Conservation (phyloP, 1,140 invertebrate species). For the Drosophila nebulosa region DNA sequence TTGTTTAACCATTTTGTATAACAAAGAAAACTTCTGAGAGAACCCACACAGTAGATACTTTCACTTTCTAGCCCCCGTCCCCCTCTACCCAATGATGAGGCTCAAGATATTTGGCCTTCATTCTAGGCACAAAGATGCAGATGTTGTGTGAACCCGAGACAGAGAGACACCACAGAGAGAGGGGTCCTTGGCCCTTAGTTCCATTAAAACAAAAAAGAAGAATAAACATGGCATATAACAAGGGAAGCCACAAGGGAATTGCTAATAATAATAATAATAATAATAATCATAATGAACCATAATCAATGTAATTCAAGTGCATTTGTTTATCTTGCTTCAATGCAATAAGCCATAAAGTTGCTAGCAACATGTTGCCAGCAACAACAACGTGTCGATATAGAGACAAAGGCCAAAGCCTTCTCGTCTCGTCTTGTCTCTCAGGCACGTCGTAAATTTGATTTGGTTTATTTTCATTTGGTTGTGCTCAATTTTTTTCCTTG, state of each 20-base stretch:
- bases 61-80: not conserved
- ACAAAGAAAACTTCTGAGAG: not conserved
- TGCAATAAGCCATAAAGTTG: not conserved
- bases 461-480: conserved; percentile 13
- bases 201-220: conserved; percentile 6
- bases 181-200: not conserved
- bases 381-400: not conserved
- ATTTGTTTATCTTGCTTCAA: conserved; percentile 6
- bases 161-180: too few species aligned
- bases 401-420: conserved; percentile 8
- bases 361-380: conserved; percentile 5
- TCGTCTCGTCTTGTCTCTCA: not conserved
- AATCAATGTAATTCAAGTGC: conserved; percentile 11
- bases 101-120: not conserved
- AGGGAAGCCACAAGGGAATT: not conserved
- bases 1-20: not conserved
- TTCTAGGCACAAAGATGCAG: not conserved
- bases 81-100: too few species aligned
- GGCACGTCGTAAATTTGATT: conserved; percentile 20
- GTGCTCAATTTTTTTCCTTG: conserved; percentile 7
- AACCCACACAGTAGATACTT: not conserved
- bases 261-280: not conserved
- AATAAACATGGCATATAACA: not conserved
- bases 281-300: conserved; percentile 8
- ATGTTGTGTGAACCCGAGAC: too few species aligned